These are phyloP conservation scores for Thunnus maccoyii DNA, from an alignment of 2,113 vertebrate genomes.

Conservation along the genomic window DNA sequence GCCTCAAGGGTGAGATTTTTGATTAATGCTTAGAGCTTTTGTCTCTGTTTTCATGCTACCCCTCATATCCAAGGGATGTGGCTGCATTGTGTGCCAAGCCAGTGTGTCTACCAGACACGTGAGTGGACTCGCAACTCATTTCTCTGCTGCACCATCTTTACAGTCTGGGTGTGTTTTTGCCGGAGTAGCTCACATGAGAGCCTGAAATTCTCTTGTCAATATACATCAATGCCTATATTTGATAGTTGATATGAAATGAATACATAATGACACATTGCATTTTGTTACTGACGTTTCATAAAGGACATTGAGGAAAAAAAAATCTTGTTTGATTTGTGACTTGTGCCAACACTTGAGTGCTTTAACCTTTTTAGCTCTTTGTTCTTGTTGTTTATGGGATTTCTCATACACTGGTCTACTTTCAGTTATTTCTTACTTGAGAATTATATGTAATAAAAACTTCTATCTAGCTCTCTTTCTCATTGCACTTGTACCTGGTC, in stretches of 20 bases:
- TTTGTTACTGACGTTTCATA: no score
- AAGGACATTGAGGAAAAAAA: no score
- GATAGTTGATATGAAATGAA: constrained; percentile 7
- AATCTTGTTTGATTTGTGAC: no score
- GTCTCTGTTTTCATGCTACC: background rate
- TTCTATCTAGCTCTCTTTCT: no score
- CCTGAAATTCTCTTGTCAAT: background rate
- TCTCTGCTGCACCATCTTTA: background rate
- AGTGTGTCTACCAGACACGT: background rate
- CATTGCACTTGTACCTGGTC: no score
- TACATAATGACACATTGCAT: background rate
- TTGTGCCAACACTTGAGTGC: no score
- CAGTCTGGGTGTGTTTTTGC: background rate
- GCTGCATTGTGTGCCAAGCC: background rate
- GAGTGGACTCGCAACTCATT: background rate
- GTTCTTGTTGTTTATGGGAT: no score
- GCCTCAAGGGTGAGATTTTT: background rate
- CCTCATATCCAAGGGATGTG: background rate
- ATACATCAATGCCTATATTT: constrained; percentile 16
- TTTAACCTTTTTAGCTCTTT: no score
- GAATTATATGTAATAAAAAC: no score
- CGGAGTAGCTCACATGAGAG: no score
- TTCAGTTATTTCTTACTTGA: no score
- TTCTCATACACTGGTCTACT: no score
- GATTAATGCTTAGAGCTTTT: background rate